Evolutionary conservation across 2,113 vertebrate genomes (phyloP).

Genomic region (Ivindomyrus marchei): DNA sequence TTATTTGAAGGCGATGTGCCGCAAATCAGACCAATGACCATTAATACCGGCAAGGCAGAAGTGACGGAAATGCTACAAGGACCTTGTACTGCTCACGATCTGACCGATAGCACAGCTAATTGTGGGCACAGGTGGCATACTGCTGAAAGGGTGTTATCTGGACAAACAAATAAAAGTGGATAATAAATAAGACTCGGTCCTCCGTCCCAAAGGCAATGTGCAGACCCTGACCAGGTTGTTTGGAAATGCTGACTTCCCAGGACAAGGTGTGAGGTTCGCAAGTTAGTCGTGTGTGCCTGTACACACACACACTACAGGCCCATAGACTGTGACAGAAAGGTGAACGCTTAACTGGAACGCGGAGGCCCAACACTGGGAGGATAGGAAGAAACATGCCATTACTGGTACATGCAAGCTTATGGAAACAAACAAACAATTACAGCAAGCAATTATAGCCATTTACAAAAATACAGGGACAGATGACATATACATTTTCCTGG

Average conservation of each 20-base stretch:
- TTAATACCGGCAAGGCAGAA: constrained; percentile 59
- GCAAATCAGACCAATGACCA: constrained; percentile 78
- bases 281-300: neutral
- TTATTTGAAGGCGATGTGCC: constrained; percentile 76
- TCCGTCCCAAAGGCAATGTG: neutral
- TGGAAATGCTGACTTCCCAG: neutral
- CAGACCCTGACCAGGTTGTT: neutral
- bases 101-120: constrained; percentile 78
- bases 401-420: neutral
- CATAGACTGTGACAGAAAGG: neutral
- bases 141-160: constrained; percentile 56
- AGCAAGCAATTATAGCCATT: neutral
- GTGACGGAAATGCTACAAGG: constrained; percentile 41
- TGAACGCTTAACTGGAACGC: neutral
- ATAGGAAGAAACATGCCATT: neutral
- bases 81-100: constrained; percentile 67
- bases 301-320: neutral
- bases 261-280: neutral
- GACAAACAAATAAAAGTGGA: constrained; percentile 44
- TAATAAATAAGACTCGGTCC: constrained; percentile 30
- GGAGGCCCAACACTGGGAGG: neutral
- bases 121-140: constrained; percentile 76
- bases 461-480: neutral
- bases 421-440: neutral
- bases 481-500: neutral